A percentile compares a stretch with the other conserved stretches of the same genome.
Evolutionary conservation across 2,113 vertebrate species (phyloP).

Genomic region (Aepyceros melampus): DNA sequence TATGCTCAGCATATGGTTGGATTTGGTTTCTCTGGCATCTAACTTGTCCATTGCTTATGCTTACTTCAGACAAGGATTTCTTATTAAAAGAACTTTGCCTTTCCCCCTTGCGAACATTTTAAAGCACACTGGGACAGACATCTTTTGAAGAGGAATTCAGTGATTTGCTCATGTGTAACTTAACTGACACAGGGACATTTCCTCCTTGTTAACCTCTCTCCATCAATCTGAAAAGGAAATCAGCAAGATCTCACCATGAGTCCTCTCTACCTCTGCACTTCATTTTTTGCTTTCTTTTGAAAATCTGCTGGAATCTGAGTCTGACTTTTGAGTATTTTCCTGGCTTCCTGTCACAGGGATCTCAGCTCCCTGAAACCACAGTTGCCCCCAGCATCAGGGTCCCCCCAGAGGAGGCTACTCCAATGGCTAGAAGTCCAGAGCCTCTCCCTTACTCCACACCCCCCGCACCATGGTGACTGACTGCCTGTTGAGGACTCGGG

Average conservation of each 20-base stretch:
- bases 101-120: neutral
- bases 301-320: neutral
- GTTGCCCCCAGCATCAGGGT: neutral
- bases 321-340: neutral
- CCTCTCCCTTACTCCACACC: accelerated
- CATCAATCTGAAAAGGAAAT: neutral
- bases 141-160: neutral
- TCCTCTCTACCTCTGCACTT: neutral
- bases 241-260: neutral
- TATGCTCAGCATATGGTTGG: neutral
- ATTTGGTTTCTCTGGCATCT: neutral
- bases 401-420: neutral
- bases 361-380: neutral
- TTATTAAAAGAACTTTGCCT: neutral
- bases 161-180: neutral
- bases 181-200: neutral
- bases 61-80: neutral
- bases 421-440: neutral
- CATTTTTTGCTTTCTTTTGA: neutral
- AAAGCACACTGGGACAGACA: neutral
- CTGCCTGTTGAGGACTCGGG: neutral
- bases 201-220: neutral
- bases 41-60: neutral
- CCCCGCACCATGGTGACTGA: neutral
- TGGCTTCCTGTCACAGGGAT: neutral